Evolutionary conservation across 1,140 invertebrate species (phyloP).

Genomic region (Stenopsyche tienmushanensis): DNA sequence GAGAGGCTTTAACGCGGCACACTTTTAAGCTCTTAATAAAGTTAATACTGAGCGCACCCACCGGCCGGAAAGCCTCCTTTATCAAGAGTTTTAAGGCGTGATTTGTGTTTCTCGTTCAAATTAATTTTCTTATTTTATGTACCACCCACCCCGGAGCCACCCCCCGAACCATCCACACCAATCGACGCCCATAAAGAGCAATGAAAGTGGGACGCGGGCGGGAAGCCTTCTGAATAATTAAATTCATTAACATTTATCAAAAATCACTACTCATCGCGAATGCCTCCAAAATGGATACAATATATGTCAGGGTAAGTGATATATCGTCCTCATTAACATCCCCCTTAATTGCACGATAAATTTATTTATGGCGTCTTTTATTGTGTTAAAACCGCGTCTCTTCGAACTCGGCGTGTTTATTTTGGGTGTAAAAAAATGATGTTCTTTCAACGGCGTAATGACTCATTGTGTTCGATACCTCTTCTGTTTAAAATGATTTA

Average conservation of each 20-base stretch:
- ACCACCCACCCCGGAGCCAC: background rate
- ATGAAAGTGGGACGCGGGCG: background rate
- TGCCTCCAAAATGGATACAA: too few species aligned
- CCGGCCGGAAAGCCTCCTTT: slow-evolving; percentile 26
- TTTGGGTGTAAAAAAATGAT: too few species aligned
- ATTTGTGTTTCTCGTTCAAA: slow-evolving; percentile 36
- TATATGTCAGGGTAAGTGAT: too few species aligned
- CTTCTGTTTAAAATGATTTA: too few species aligned
- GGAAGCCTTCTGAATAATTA: slow-evolving; percentile 2
- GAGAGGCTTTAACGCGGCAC: background rate
- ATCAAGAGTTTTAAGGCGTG: slow-evolving; percentile 33
- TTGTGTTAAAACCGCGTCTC: too few species aligned
- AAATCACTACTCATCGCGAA: too few species aligned
- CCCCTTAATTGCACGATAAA: too few species aligned
- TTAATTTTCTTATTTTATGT: slow-evolving; percentile 36
- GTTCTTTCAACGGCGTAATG: too few species aligned
- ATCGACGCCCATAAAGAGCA: background rate
- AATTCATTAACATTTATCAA: slow-evolving; percentile 7
- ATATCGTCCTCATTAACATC: too few species aligned
- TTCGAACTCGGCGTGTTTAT: too few species aligned
- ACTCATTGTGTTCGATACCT: too few species aligned
- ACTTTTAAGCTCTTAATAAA: slow-evolving; percentile 36
- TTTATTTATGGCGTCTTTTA: too few species aligned
- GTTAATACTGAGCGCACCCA: slow-evolving; percentile 27
- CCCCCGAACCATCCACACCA: background rate